Evolutionary conservation across 2,797 vertebrate species (phyloP).

Genomic region (Anguilla anguilla): DNA sequence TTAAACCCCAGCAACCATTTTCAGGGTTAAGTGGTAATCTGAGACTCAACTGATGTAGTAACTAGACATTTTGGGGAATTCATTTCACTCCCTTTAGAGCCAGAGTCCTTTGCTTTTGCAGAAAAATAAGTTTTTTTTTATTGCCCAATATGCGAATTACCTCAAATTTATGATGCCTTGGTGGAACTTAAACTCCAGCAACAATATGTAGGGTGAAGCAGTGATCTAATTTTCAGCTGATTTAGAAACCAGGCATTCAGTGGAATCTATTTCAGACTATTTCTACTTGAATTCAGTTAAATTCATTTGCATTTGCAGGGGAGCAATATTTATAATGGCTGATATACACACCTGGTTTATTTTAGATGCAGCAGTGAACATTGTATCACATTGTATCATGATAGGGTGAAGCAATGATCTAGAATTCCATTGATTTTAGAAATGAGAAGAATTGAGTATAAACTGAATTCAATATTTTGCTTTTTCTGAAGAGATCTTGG

Average conservation of each 20-base stretch:
- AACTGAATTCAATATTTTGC: too few species aligned
- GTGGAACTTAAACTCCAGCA: neutral
- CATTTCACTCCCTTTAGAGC: neutral
- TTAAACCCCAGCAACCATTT: neutral
- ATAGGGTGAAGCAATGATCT: neutral
- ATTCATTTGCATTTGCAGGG: neutral
- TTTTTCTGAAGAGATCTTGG: too few species aligned
- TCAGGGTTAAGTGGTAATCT: neutral
- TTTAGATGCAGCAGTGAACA: neutral
- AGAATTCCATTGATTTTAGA: too few species aligned
- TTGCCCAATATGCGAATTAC: neutral
- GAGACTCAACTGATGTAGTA: neutral
- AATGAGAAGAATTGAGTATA: too few species aligned
- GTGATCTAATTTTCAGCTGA: neutral
- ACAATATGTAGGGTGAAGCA: neutral
- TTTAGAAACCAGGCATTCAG: neutral
- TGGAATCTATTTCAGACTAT: neutral
- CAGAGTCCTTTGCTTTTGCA: neutral
- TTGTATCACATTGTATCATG: too few species aligned
- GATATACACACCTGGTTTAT: neutral
- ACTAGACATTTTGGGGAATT: neutral
- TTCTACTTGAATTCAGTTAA: too few species aligned
- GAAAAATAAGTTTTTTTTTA: neutral
- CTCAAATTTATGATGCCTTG: neutral
- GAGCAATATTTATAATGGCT: neutral